phyloP scores from a whole-genome alignment of 2,888 invertebrate species.

The Tillus elongatus region DNA sequence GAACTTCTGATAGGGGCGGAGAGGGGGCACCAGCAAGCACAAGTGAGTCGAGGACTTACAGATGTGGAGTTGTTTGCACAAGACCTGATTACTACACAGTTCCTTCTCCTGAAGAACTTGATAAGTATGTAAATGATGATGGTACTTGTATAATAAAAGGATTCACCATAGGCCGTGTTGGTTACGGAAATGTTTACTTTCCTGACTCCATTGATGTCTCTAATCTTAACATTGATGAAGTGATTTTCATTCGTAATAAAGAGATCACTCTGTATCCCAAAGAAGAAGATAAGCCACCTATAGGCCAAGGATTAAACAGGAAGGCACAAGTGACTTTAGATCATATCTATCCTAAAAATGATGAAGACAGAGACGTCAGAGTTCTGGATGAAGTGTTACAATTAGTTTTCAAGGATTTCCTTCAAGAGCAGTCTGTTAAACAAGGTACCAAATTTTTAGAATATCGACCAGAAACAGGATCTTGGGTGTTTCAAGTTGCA shows the following conservation, averaged over 20 bases:
- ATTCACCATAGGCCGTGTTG: constrained; percentile 79
- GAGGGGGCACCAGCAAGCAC: too few relatives aligned
- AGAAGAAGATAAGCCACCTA: constrained; percentile 74
- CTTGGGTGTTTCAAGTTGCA: constrained; percentile 93
- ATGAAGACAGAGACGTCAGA: constrained; percentile 67
- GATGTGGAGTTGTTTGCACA: constrained; percentile 65
- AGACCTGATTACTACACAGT: constrained; percentile 86
- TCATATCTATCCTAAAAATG: constrained; percentile 81
- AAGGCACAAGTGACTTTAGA: constrained; percentile 88
- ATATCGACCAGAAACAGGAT: constrained; percentile 89
- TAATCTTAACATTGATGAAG: constrained; percentile 76
- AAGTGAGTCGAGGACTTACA: too few relatives aligned
- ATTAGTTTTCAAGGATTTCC: constrained; percentile 78
- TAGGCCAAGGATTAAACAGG: constrained; percentile 79
- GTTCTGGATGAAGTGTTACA: constrained; percentile 57
- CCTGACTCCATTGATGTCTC: constrained; percentile 76
- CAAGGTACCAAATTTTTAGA: constrained; percentile 89
- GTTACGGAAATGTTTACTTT: constrained; percentile 86
- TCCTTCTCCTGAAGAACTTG: constrained; percentile 74
- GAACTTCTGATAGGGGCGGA: too few relatives aligned
- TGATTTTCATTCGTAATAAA: constrained; percentile 86
- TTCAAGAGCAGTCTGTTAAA: constrained; percentile 75
- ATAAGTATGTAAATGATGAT: constrained; percentile 59
- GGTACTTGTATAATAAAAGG: constrained; percentile 76
- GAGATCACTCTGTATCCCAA: constrained; percentile 95